Percentiles rank a stretch among this genome's conserved stretches.
phyloP scores from a whole-genome alignment of 2,888 invertebrate genomes.

The Andrena bucephala region DNA sequence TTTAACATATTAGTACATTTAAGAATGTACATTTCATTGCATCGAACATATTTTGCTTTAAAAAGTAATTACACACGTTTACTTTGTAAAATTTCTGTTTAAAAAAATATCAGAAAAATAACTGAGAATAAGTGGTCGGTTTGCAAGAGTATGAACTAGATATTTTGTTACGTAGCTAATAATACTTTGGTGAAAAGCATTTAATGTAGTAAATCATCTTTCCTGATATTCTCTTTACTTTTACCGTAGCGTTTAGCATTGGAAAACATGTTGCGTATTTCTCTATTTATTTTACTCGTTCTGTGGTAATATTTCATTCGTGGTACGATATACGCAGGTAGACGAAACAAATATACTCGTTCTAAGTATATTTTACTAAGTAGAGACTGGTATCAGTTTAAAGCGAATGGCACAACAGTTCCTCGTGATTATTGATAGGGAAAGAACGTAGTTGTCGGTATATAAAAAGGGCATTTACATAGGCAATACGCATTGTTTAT shows the following conservation, averaged over 20 bases:
- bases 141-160: not conserved
- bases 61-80: not conserved
- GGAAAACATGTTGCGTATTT: not conserved
- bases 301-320: not conserved
- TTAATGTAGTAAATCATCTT: not conserved
- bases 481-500: not conserved
- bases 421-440: not conserved
- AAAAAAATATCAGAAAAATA: not conserved
- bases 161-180: not conserved
- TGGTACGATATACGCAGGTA: too few species aligned
- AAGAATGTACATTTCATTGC: not conserved
- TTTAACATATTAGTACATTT: not conserved
- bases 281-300: slow-evolving; percentile 11
- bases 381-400: not conserved
- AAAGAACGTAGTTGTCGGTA: not conserved
- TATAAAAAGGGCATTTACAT: not conserved
- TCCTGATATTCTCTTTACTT: not conserved
- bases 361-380: not conserved
- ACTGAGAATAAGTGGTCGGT: not conserved
- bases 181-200: not conserved
- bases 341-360: not conserved
- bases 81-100: not conserved
- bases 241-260: not conserved
- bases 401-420: slow-evolving; percentile 3
- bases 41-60: not conserved